Evolutionary conservation across 2,888 invertebrate genomes (phyloP).

Genomic region (Tanytarsus gracilentus): DNA sequence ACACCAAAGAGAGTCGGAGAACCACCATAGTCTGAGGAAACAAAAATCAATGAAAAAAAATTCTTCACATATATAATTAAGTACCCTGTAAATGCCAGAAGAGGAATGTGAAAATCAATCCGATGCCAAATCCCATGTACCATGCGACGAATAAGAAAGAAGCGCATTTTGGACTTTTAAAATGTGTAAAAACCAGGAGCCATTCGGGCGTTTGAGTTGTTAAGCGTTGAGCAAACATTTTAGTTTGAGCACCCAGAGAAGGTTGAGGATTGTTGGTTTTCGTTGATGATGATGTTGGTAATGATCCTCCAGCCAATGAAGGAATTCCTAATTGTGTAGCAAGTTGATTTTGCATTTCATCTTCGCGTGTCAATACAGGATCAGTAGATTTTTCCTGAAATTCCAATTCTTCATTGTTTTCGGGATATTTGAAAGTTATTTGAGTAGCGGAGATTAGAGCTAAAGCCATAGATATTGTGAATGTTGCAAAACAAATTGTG

Average conservation of each 20-base stretch:
- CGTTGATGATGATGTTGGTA: conserved; percentile 31
- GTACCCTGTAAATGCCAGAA: conserved; percentile 99
- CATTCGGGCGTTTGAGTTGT: conserved; percentile 87
- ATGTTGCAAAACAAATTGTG: conserved; percentile 96
- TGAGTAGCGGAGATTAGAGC: conserved; percentile 85
- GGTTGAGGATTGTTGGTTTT: conserved; percentile 42
- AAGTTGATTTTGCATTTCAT: conserved; percentile 72
- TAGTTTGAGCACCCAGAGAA: conserved; percentile 53
- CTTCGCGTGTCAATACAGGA: conserved; percentile 52
- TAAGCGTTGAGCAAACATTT: conserved; percentile 87
- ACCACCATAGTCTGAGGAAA: conserved; percentile 91
- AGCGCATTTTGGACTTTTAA: conserved; percentile 81
- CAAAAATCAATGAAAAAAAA: no score
- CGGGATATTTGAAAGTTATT: conserved; percentile 56
- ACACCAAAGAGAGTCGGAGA: conserved; percentile 96
- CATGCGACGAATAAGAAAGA: conserved; percentile 93
- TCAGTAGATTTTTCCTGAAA: conserved; percentile 41
- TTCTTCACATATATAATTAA: no score
- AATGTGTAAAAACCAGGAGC: conserved; percentile 83
- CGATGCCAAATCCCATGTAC: conserved; percentile 99
- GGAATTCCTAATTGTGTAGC: conserved; percentile 76
- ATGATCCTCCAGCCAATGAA: conserved; percentile 45
- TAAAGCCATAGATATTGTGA: conserved; percentile 92
- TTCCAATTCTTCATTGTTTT: conserved; percentile 42
- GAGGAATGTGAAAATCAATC: conserved; percentile 95